phyloP scores from a whole-genome alignment of 2,113 vertebrate species.

The Mohoua ochrocephala region DNA sequence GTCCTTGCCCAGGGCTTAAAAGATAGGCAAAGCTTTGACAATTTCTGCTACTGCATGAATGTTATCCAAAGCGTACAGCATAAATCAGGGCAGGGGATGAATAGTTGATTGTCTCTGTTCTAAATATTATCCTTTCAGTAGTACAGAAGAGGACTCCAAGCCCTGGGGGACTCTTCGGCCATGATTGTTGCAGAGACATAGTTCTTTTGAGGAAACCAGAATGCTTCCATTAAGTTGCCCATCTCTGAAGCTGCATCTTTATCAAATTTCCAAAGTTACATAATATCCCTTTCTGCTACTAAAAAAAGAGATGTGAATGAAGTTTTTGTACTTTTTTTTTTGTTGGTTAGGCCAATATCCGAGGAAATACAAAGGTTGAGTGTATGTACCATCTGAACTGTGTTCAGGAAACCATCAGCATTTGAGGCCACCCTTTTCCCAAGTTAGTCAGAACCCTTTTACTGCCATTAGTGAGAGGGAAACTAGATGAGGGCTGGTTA shows the following conservation, averaged over 20 bases:
- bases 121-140: slow-evolving; percentile 60
- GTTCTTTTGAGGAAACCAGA: slow-evolving; percentile 29
- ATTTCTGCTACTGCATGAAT: neutral
- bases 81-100: neutral
- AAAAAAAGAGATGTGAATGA: slow-evolving; percentile 32
- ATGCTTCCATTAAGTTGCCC: neutral
- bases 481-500: neutral
- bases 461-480: neutral
- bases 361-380: slow-evolving; percentile 25
- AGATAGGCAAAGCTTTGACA: neutral
- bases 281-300: slow-evolving; percentile 29
- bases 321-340: neutral
- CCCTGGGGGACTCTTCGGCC: neutral
- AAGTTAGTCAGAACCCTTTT: neutral
- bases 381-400: slow-evolving; percentile 1
- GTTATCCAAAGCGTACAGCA: neutral
- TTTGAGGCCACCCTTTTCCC: slow-evolving; percentile 3
- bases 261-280: slow-evolving; percentile 9
- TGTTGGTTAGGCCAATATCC: neutral
- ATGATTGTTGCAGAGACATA: neutral
- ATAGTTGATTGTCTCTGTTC: neutral
- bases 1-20: neutral
- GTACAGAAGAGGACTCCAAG: neutral
- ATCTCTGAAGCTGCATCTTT: neutral
- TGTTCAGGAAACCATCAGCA: neutral